phyloP scores from a whole-genome alignment of 2,113 vertebrate species.

The Anseranas semipalmata region DNA sequence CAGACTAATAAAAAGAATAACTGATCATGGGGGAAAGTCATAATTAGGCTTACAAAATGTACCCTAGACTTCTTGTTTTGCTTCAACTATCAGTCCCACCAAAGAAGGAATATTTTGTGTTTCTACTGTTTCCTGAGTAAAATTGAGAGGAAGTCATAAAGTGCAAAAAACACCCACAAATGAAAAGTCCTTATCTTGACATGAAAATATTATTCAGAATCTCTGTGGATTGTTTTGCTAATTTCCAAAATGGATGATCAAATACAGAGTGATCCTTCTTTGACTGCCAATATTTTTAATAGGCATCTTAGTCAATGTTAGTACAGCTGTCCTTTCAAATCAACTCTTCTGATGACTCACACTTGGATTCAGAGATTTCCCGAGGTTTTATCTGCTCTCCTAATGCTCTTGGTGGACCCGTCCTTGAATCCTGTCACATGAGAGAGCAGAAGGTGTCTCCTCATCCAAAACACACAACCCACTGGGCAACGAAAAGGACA shows the following conservation, averaged over 20 bases:
- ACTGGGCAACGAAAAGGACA: background rate
- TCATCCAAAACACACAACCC: constrained; percentile 61
- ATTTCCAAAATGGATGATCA: constrained; percentile 61
- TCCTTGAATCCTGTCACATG: background rate
- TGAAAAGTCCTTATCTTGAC: constrained; percentile 51
- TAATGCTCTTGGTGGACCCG: constrained; percentile 12
- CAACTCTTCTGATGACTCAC: constrained; percentile 62
- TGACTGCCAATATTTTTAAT: constrained; percentile 70
- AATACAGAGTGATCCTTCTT: constrained; percentile 58
- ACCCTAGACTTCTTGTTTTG: constrained; percentile 22
- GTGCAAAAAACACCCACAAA: background rate
- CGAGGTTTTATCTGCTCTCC: constrained; percentile 65
- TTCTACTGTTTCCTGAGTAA: constrained; percentile 9
- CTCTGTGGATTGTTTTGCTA: constrained; percentile 60
- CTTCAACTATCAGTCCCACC: background rate
- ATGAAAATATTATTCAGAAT: constrained; percentile 59
- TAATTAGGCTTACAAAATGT: constrained; percentile 15
- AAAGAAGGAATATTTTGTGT: constrained; percentile 12
- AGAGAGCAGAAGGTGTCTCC: background rate
- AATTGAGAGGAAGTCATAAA: constrained; percentile 19
- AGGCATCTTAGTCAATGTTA: constrained; percentile 75
- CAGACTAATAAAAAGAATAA: constrained; percentile 33
- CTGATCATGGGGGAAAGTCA: background rate
- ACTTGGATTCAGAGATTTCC: constrained; percentile 61
- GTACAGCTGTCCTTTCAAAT: constrained; percentile 73